Conservation (phyloP, 2,113 vertebrate species). For the Perca schrenkii region DNA sequence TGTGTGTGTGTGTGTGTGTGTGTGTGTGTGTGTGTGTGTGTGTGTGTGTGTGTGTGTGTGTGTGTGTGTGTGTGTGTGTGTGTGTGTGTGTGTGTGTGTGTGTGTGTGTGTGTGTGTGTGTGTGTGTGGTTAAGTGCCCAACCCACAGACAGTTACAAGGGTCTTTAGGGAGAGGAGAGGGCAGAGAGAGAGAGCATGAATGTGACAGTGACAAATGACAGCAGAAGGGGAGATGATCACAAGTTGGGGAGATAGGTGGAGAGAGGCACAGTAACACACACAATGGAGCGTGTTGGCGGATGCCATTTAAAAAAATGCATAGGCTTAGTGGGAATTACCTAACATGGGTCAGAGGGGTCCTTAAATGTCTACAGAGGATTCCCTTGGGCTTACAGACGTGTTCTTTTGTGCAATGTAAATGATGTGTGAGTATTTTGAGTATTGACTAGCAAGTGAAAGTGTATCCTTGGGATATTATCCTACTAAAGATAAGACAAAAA, state of each 20-base stretch:
- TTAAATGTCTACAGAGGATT: constrained; percentile 5
- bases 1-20: constrained; percentile 9
- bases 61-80: too few relatives aligned
- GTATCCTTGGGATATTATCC: background rate
- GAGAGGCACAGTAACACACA: background rate
- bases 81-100: too few relatives aligned
- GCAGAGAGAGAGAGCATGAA: too few relatives aligned
- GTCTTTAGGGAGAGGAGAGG: too few relatives aligned
- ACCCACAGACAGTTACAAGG: too few relatives aligned
- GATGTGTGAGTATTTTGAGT: background rate
- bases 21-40: constrained; percentile 17
- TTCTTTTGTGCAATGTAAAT: constrained; percentile 1
- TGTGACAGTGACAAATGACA: too few relatives aligned
- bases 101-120: too few relatives aligned
- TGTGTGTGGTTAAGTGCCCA: too few relatives aligned
- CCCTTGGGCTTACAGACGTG: background rate
- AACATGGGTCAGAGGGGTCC: background rate
- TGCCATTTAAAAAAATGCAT: constrained; percentile 39
- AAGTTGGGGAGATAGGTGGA: too few relatives aligned
- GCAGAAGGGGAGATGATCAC: too few relatives aligned
- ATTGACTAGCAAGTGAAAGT: background rate
- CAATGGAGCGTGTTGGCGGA: constrained; percentile 11
- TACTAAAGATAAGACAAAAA: background rate
- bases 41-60: too few relatives aligned
- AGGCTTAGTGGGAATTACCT: constrained; percentile 18